Evolutionary conservation across 2,113 vertebrate genomes (phyloP), one percentile per base, ranked within the genome.

Genomic region (Ancistrus triradiatus): DNA sequence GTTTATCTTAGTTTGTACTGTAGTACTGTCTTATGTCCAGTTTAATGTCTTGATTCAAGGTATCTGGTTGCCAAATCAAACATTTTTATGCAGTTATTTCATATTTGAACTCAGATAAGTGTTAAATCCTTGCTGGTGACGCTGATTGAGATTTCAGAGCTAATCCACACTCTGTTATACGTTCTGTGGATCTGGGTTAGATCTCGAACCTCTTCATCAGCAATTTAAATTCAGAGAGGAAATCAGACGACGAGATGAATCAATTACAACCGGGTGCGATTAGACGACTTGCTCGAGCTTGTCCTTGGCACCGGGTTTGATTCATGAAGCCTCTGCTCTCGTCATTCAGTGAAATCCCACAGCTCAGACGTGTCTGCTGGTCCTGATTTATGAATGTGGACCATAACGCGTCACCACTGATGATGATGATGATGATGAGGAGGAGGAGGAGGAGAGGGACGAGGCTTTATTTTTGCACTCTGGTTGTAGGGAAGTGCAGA

Each of bases 231-330:
- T 46, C 64, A 19, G 52, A 40, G 25, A 59, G 64, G 25, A 58
- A 66, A 66, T 58, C 42, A 66, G 44, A n/a, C 7, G 9, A 42
- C 14, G 3, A 66, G 37, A 42, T 58, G 33, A 50, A 66, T 66
- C 64, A 58, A 66, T 66, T 58, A 66, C n/a, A 33, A 25, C 51
- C 37, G 63, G 27, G 24, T 56, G 63, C 53, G 55, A 59, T 66
- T 37, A 50, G 24, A 17, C 44, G 22, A n/a, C 11, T 49, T 17
- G 22, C 33, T 66, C 53, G 7, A 48, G 18, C 63, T 48, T 21
- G 11, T 31, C 15, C 28, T 56, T 19, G 3, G 27, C 19, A n/a
- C n/a, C 10, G 38, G 14, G 42, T 14, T 38, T 40, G 51, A 57
- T 48, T 49, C 43, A 58, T 57, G 40, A 66, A 58, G 35, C 9